Evolutionary conservation across 2,797 vertebrate genomes (phyloP).

Genomic region (Acridotheres tristis): DNA sequence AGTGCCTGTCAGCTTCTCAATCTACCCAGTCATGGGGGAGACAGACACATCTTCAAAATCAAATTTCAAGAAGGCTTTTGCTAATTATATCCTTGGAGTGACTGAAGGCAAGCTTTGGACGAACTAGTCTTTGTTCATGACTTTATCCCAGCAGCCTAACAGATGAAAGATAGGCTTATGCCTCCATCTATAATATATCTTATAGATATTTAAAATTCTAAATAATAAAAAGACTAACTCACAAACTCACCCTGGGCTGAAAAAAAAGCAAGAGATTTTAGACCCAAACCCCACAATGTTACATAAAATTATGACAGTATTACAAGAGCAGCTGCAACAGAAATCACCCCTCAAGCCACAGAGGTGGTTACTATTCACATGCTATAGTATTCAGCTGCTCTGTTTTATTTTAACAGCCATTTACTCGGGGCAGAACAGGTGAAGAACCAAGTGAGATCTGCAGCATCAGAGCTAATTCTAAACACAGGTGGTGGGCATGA

Average conservation of each 20-base stretch:
- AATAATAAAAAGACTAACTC: background rate
- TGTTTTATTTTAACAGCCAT: conserved; percentile 26
- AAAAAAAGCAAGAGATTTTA: background rate
- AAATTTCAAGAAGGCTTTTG: background rate
- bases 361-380: background rate
- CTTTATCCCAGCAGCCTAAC: background rate
- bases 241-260: background rate
- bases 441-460: conserved; percentile 61
- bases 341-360: background rate
- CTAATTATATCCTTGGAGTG: background rate
- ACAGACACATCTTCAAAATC: background rate
- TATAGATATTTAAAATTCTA: background rate
- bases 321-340: conserved; percentile 20
- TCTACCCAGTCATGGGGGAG: background rate
- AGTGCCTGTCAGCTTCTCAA: background rate
- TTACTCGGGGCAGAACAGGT: conserved; percentile 64
- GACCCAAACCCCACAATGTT: background rate
- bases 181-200: background rate
- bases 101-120: background rate
- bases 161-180: background rate
- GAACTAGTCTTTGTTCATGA: background rate
- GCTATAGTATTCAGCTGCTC: background rate
- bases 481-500: conserved; percentile 76
- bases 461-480: conserved; percentile 73
- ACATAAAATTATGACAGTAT: background rate